phyloP scores from a whole-genome alignment of 1,140 invertebrate genomes.

The Potamilus streckersoni region DNA sequence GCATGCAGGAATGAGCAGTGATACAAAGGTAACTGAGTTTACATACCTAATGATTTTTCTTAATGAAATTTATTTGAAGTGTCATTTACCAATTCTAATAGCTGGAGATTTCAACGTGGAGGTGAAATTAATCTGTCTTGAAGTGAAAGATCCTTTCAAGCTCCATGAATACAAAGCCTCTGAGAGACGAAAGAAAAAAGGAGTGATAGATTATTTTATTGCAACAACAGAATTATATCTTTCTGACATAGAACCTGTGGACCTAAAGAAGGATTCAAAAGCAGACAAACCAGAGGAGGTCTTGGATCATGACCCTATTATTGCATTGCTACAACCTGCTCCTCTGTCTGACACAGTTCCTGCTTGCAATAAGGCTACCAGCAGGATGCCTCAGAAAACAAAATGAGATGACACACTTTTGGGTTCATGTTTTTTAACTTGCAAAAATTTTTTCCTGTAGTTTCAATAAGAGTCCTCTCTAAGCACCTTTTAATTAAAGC shows the following conservation, averaged over 20 bases:
- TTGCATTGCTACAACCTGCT: too few relatives aligned
- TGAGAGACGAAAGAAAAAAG: neutral
- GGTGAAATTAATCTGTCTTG: neutral
- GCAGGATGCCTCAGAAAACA: too few relatives aligned
- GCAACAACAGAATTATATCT: conserved; percentile 7
- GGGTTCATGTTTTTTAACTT: too few relatives aligned
- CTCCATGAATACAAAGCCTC: conserved; percentile 6
- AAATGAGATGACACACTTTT: too few relatives aligned
- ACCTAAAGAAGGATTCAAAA: neutral
- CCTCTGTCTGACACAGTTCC: too few relatives aligned
- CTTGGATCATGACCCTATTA: conserved; percentile 9
- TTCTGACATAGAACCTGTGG: neutral
- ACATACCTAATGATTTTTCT: conserved; percentile 14
- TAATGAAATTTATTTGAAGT: conserved; percentile 3
- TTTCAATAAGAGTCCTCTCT: too few relatives aligned
- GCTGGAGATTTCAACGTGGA: conserved; percentile 13
- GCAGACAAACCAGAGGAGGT: conserved; percentile 4
- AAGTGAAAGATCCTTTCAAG: conserved; percentile 3
- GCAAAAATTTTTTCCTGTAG: too few relatives aligned
- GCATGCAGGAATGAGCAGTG: neutral
- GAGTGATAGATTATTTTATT: conserved; percentile 10
- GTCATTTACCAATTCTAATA: conserved; percentile 8
- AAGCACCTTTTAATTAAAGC: too few relatives aligned
- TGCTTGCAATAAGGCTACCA: too few relatives aligned
- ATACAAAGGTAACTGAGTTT: conserved; percentile 7